phyloP scores from a whole-genome alignment of 2,113 vertebrate species.

The Grallaria varia region DNA sequence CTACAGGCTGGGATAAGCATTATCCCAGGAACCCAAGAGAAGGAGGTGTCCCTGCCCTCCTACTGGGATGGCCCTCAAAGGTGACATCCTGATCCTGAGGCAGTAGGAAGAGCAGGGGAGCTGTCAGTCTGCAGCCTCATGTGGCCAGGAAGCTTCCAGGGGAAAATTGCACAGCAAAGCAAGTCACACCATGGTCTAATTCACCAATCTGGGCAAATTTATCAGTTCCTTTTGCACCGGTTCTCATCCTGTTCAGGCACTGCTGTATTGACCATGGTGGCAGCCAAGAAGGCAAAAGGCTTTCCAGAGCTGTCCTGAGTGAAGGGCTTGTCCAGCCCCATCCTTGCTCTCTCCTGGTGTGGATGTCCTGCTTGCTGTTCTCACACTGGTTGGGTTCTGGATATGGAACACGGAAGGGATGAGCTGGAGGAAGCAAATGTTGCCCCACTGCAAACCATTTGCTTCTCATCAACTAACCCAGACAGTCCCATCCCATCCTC shows the following conservation, averaged over 20 bases:
- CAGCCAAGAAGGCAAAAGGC: background rate
- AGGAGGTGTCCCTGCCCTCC: background rate
- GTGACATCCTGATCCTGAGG: background rate
- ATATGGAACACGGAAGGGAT: accelerated
- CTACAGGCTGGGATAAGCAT: background rate
- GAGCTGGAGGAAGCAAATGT: background rate
- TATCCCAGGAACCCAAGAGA: background rate
- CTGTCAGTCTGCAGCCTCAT: background rate
- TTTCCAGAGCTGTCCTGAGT: background rate
- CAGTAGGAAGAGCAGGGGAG: background rate
- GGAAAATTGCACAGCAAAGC: background rate
- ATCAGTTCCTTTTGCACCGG: background rate
- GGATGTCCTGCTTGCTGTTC: background rate
- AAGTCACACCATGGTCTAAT: background rate
- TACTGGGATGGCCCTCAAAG: background rate
- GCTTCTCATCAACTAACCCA: background rate
- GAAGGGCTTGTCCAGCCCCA: accelerated
- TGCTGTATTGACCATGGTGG: background rate
- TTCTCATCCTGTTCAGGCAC: too few relatives aligned
- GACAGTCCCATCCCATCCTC: background rate
- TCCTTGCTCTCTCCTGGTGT: background rate
- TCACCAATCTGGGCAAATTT: background rate
- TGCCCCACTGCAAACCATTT: background rate
- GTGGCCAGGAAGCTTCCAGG: background rate
- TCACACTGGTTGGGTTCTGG: background rate